phyloP scores from a whole-genome alignment of 2,888 invertebrate species.

The Eurois occulta region DNA sequence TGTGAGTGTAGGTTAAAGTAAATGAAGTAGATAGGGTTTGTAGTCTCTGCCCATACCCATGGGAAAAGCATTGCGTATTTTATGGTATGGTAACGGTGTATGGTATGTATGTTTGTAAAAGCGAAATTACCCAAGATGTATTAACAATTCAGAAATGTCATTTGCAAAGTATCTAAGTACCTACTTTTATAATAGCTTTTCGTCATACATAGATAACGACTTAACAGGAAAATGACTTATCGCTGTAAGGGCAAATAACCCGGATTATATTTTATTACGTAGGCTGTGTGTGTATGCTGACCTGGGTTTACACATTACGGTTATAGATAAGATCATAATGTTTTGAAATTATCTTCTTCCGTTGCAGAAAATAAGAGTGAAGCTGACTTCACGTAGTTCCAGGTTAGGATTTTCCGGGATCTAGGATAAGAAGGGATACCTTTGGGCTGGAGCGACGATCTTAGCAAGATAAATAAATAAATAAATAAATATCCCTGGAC shows the following conservation, averaged over 20 bases:
- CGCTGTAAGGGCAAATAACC: constrained; percentile 9
- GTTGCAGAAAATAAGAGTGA: background rate
- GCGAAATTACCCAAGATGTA: background rate
- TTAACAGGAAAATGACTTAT: constrained; percentile 20
- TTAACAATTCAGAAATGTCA: background rate
- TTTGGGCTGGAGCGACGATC: background rate
- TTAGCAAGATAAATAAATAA: too few species aligned
- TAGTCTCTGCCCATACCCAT: background rate
- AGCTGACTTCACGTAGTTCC: background rate
- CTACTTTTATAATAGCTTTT: background rate
- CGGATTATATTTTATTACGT: constrained; percentile 13
- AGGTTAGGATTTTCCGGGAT: background rate
- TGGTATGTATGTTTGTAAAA: background rate
- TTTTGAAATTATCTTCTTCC: background rate
- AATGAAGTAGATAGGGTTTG: background rate
- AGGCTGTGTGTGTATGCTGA: background rate
- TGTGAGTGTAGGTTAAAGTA: background rate
- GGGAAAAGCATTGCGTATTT: background rate
- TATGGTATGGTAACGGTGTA: background rate
- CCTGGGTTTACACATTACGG: background rate
- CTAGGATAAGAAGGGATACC: background rate
- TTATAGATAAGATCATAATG: background rate
- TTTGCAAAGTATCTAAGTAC: background rate
- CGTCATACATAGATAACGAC: background rate
- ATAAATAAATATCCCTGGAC: too few species aligned